Percentiles rank a stretch among this genome's conserved stretches.
phyloP scores from a whole-genome alignment of 2,113 vertebrate genomes.

The Semicossyphus pulcher region DNA sequence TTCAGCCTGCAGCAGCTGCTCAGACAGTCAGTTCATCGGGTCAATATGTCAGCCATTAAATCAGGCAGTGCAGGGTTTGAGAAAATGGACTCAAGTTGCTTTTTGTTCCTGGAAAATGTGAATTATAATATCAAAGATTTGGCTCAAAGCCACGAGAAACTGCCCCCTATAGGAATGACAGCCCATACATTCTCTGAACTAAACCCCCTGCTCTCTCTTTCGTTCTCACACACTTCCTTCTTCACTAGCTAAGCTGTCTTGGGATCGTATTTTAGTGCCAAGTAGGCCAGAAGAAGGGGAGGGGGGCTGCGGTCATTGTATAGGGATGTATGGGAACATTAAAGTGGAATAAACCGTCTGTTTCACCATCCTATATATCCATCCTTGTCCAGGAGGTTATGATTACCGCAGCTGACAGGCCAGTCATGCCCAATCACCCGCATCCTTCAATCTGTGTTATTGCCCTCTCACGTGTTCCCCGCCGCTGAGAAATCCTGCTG shows the following conservation, averaged over 20 bases:
- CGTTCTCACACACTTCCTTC: background rate
- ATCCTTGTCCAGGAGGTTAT: constrained; percentile 36
- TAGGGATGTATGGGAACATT: constrained; percentile 3
- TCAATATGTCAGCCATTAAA: background rate
- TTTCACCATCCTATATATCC: background rate
- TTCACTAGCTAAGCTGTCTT: background rate
- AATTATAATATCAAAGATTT: background rate
- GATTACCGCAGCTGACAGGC: constrained; percentile 43
- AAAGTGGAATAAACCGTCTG: background rate
- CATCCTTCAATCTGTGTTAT: constrained; percentile 1
- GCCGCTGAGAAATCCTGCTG: constrained; percentile 30
- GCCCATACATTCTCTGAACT: background rate
- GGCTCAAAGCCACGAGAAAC: background rate
- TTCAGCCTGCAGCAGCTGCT: constrained; percentile 22
- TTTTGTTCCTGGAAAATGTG: background rate
- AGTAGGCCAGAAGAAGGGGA: background rate
- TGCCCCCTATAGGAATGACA: background rate
- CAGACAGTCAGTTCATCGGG: background rate
- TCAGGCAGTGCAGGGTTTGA: background rate
- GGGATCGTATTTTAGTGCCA: constrained; percentile 17
- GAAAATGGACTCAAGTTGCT: background rate
- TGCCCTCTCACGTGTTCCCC: background rate
- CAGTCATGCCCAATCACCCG: constrained; percentile 37
- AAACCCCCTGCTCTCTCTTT: background rate
- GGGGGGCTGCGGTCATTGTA: background rate